Evolutionary conservation across 2,888 invertebrate species (phyloP).

Genomic region (Drosophila nigricruria): DNA sequence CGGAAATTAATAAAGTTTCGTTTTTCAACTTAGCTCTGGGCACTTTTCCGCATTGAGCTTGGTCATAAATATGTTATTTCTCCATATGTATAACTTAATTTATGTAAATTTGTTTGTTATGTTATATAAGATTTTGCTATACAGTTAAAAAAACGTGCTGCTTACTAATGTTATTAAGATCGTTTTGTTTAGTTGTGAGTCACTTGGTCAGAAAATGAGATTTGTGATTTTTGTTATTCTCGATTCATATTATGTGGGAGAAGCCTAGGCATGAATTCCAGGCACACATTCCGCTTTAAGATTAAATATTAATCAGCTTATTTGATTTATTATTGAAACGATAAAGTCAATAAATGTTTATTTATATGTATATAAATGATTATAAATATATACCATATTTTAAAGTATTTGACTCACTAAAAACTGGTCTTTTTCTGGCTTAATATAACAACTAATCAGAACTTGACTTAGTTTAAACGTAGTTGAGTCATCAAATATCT

Average conservation of each 20-base stretch:
- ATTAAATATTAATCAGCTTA: neutral
- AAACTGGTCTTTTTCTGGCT: neutral
- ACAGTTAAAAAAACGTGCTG: conserved; percentile 1
- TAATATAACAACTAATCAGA: neutral
- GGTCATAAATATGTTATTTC: conserved; percentile 5
- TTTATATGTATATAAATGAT: no score
- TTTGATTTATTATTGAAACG: neutral
- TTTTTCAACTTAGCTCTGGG: conserved; percentile 10
- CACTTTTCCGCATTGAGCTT: conserved; percentile 12
- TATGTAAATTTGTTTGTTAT: conserved; percentile 38
- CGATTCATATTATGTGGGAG: no score
- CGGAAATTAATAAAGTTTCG: conserved; percentile 17
- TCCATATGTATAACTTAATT: conserved; percentile 7
- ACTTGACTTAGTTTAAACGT: neutral
- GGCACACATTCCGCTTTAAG: neutral
- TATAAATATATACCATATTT: neutral
- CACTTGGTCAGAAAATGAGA: neutral
- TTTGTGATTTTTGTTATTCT: neutral
- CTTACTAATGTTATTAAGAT: neutral
- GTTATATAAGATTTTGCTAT: conserved; percentile 16
- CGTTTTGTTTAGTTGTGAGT: conserved; percentile 9
- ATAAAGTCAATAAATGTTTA: neutral
- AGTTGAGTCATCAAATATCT: neutral
- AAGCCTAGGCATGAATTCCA: neutral
- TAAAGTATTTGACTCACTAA: neutral